Percentiles rank a stretch among this genome's conserved stretches.
Conservation (phyloP, 2,113 vertebrate genomes). For the Macquaria australasica region DNA sequence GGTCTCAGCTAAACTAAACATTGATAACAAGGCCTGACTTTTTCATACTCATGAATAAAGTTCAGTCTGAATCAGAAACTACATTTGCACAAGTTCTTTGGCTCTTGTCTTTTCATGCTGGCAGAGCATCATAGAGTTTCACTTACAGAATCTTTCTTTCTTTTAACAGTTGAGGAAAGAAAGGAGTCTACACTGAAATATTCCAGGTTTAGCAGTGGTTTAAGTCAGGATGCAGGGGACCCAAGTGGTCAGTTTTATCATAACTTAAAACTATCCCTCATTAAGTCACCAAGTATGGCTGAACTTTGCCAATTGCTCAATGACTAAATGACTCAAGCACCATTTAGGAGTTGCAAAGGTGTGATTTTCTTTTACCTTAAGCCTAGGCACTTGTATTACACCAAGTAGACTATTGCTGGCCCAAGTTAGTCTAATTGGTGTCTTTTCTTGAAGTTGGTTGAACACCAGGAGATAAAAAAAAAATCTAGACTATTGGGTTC, state of each 20-base stretch:
- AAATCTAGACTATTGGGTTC: neutral
- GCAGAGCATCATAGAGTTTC: constrained; percentile 25
- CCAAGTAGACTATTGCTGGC: neutral
- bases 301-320: neutral
- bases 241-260: neutral
- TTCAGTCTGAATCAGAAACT: constrained; percentile 54
- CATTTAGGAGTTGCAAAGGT: neutral
- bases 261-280: neutral
- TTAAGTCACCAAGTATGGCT: neutral
- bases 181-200: neutral
- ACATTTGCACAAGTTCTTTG: constrained; percentile 37
- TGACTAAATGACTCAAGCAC: neutral
- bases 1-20: constrained; percentile 71
- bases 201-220: neutral
- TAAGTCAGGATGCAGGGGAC: neutral
- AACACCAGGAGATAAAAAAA: neutral
- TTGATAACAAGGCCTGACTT: constrained; percentile 58
- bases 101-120: constrained; percentile 24
- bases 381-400: neutral
- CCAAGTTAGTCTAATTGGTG: too few species aligned
- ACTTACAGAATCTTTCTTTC: neutral
- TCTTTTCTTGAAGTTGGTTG: neutral
- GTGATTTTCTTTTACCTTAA: neutral
- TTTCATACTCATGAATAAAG: constrained; percentile 60
- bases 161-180: constrained; percentile 6